A percentile compares a stretch with the other conserved stretches of the same genome.
Conservation (phyloP, 2,797 vertebrate species). For the Acropternis orthonyx region DNA sequence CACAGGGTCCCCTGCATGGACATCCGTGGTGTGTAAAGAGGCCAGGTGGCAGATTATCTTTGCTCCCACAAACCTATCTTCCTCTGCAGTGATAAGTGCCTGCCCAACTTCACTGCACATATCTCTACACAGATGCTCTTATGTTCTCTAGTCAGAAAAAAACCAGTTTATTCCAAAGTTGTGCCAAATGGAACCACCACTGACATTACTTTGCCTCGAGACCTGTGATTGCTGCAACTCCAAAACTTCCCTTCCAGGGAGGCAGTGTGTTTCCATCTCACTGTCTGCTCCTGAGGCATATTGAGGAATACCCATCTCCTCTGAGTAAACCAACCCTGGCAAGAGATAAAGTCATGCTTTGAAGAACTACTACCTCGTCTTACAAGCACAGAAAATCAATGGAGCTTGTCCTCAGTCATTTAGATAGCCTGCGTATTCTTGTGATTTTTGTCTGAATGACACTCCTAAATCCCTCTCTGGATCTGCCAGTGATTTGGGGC, state of each 20-base stretch:
- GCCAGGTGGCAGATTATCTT: background rate
- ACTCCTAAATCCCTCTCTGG: background rate
- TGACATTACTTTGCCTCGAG: background rate
- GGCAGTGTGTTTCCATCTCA: background rate
- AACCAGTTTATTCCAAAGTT: background rate
- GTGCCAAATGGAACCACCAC: background rate
- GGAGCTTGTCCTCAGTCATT: background rate
- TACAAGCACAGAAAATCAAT: background rate
- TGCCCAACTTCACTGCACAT: background rate
- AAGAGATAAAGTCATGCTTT: background rate
- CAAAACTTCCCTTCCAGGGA: background rate
- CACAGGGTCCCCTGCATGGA: background rate
- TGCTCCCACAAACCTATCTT: background rate
- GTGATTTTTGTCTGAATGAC: background rate
- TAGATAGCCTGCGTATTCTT: background rate
- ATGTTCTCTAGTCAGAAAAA: background rate
- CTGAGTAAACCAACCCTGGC: background rate
- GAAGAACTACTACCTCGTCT: background rate
- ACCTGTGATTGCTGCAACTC: background rate
- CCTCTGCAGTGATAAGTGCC: background rate
- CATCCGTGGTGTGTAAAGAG: background rate
- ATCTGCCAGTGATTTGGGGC: too few relatives aligned
- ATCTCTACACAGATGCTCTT: rapidly evolving
- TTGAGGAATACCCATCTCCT: background rate
- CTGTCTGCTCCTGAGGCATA: background rate